phyloP scores from a whole-genome alignment of 2,888 invertebrate species.

The Ophraella communa region DNA sequence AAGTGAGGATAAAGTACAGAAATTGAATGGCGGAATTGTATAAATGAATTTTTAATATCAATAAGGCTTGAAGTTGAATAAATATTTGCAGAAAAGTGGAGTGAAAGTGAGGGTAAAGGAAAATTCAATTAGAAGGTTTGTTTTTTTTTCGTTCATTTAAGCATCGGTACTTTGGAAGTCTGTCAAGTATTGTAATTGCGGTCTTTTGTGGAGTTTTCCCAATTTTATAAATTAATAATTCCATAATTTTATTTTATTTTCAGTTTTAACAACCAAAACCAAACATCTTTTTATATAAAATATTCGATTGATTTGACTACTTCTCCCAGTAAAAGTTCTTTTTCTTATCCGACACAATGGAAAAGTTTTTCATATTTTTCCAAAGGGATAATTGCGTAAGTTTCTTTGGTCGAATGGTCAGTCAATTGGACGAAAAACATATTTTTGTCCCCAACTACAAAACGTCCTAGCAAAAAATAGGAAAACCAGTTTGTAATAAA shows the following conservation, averaged over 20 bases:
- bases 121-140: conserved; percentile 33
- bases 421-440: not conserved
- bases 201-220: not conserved
- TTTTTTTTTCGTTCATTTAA: conserved; percentile 26
- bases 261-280: not conserved
- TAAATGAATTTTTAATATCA: conserved; percentile 40
- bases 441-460: not conserved
- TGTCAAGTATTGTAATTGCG: not conserved
- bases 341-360: conserved; percentile 21
- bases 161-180: conserved; percentile 15
- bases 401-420: not conserved
- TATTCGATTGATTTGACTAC: not conserved
- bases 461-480: too few relatives aligned
- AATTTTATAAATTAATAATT: not conserved
- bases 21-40: conserved; percentile 36
- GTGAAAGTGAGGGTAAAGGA: conserved; percentile 29
- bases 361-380: conserved; percentile 25
- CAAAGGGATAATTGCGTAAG: not conserved
- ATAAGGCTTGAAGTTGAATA: conserved; percentile 36
- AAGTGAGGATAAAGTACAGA: conserved; percentile 23
- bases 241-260: not conserved
- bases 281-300: not conserved
- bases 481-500: too few relatives aligned
- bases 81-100: conserved; percentile 34
- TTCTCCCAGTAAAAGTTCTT: conserved; percentile 2